Evolutionary conservation across 2,113 vertebrate species (phyloP).

Genomic region (Odontophorus gujanensis): DNA sequence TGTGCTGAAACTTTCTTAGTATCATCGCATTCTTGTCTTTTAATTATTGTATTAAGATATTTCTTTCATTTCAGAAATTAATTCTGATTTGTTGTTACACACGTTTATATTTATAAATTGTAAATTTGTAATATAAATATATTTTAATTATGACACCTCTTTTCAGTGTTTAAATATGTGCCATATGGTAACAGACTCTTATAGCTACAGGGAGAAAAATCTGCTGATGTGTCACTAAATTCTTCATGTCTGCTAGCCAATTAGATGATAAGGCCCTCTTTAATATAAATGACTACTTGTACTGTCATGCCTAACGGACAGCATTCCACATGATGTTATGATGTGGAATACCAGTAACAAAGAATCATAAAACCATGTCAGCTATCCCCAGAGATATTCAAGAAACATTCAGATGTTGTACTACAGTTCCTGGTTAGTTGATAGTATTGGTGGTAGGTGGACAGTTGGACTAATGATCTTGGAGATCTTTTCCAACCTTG

Average conservation of each 20-base stretch:
- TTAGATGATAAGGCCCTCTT: conserved; percentile 84
- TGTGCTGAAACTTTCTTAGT: background rate
- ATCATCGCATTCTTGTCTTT: background rate
- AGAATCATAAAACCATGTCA: no score
- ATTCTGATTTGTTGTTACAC: background rate
- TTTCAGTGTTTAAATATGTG: conserved; percentile 85
- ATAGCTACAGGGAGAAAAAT: conserved; percentile 80
- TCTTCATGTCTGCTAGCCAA: conserved; percentile 82
- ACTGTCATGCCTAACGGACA: conserved; percentile 88
- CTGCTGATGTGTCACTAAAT: conserved; percentile 60
- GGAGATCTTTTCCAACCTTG: no score
- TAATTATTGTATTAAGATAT: background rate
- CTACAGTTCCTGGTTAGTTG: no score
- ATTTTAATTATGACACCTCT: conserved; percentile 75
- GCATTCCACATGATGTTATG: no score
- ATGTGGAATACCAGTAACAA: no score
- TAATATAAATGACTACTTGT: conserved; percentile 85
- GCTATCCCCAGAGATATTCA: no score
- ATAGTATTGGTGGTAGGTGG: no score
- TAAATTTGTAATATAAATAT: no score
- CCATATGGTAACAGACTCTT: conserved; percentile 80
- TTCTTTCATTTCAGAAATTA: background rate
- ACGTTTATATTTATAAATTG: background rate
- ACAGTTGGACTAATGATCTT: no score
- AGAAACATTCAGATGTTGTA: no score